Percentiles rank a stretch among this genome's conserved stretches.
phyloP scores from a whole-genome alignment of 2,797 vertebrate genomes.

The Catamblyrhynchus diadema region DNA sequence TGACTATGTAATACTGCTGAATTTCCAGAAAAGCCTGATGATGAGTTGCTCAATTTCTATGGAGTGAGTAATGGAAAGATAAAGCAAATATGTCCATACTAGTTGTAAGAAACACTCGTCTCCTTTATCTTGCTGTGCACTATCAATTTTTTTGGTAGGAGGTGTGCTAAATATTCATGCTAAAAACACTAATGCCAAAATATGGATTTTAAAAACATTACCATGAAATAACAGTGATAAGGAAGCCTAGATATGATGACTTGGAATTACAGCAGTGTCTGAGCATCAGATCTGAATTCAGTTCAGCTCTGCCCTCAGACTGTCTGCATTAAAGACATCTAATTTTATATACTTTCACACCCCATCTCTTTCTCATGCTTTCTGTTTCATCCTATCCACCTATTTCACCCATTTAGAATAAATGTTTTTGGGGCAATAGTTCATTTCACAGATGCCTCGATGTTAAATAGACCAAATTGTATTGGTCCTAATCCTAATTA shows the following conservation, averaged over 20 bases:
- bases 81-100: neutral
- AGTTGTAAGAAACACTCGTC: neutral
- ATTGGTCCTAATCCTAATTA: neutral
- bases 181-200: neutral
- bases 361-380: neutral
- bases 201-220: neutral
- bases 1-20: neutral
- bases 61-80: neutral
- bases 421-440: neutral
- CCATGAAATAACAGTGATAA: neutral
- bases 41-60: neutral
- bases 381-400: neutral
- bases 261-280: neutral
- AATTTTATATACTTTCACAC: neutral
- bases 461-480: neutral
- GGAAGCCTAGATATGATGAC: neutral
- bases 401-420: neutral
- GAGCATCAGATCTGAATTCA: neutral
- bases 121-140: neutral
- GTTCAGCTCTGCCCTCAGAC: neutral
- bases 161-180: neutral
- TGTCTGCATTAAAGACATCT: neutral
- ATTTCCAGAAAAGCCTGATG: neutral
- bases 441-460: rapidly evolving
- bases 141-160: neutral